Conservation (phyloP, 2,113 vertebrate genomes). For the Scolopax mira region DNA sequence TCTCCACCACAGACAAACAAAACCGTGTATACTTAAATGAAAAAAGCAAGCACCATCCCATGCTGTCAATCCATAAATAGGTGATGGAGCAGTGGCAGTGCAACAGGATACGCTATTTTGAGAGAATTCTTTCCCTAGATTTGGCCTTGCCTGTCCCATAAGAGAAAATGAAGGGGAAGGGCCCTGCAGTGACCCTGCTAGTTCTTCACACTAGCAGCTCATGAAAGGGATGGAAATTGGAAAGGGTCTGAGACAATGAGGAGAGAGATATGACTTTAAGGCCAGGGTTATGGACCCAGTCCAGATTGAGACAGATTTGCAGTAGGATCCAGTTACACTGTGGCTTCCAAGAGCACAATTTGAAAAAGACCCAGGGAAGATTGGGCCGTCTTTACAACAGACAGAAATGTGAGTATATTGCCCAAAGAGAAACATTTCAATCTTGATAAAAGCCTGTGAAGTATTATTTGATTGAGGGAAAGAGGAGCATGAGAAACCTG, state of each 20-base stretch:
- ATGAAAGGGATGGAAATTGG: background rate
- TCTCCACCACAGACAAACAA: background rate
- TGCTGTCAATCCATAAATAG: background rate
- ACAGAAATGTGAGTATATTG: background rate
- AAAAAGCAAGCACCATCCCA: background rate
- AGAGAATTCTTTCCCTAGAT: background rate
- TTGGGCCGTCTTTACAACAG: background rate
- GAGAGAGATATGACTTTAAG: background rate
- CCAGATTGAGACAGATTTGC: background rate
- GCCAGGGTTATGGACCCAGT: background rate
- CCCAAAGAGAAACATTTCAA: background rate
- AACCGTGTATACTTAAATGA: accelerated
- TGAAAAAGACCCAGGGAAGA: background rate
- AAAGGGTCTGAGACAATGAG: background rate
- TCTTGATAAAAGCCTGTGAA: background rate
- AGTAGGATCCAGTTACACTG: background rate
- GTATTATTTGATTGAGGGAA: background rate
- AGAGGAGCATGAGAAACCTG: background rate
- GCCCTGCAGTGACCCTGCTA: background rate
- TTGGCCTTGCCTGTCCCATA: accelerated
- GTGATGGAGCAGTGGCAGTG: background rate
- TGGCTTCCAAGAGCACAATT: background rate
- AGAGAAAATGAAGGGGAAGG: background rate
- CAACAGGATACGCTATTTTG: background rate
- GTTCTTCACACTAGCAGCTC: background rate